Base-by-base conservation (phyloP, 1,140 invertebrate genomes). In the Tetramorium simillimum region DNA sequence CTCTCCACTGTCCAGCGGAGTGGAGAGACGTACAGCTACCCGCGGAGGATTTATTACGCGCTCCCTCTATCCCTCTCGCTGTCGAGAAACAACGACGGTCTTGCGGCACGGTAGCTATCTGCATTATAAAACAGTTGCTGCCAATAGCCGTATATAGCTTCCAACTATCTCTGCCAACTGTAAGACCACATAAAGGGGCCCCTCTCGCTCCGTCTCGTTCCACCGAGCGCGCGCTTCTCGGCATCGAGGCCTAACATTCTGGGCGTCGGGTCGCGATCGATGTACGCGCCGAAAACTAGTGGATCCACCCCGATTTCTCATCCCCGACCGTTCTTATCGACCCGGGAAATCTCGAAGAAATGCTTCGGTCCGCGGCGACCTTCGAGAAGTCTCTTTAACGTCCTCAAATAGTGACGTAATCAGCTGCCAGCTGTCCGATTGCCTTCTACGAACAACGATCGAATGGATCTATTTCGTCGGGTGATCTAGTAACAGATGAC, bases 41-140 rank as follows among this genome's bases (percentile, higher is more conserved):
- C 70, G 88, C 85, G 86, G 91, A 94, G 90, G 92, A 94, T 94
- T 94, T 94, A 94, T 94, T 94, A 92, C 93, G 88, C 92, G 89
- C 88, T 90, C 91, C 90, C 88, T 90, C 88, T 88, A 87, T 70
- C 77, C 82, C 86, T 88, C 88, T 90, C 89, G 69, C 87, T 85
- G 84, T 46, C 87, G 88, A 56, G 75, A 82, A 87, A 84, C 91
- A 85, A 82, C 86, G 88, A 73, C 67, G 67, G 67, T 78, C 60
- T 80, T 53, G 86, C 85, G 80, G 85, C 73, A 87, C 81, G 77
- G 88, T 85, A 86, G 90, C 91, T 89, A 93, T 94, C 94, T 93
- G 93, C 92, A 94, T 95, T 94, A 94, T 93, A 94, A 94, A 94
- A 92, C 94, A 94, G 92, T 91, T 91, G 90, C 88, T 93, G 90